A percentile compares a stretch with the other conserved stretches of the same genome.
Conservation (phyloP, 2,888 invertebrate species). For the Linnaemya vulpina region DNA sequence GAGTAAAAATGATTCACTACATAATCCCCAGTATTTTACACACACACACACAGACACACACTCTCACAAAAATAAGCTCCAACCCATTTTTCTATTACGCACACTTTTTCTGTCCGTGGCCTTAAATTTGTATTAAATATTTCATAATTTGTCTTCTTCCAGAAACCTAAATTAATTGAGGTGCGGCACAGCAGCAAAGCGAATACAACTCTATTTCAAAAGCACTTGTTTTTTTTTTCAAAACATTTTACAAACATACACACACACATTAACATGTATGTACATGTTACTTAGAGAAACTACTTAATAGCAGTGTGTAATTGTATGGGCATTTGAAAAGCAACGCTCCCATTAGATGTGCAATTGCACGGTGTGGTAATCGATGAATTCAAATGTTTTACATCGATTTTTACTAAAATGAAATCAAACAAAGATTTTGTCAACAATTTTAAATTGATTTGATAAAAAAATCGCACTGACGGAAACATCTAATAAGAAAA, state of each 20-base stretch:
- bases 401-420: background rate
- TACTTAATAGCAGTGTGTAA: background rate
- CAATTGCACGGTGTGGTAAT: background rate
- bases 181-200: constrained; percentile 24
- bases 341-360: background rate
- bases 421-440: background rate
- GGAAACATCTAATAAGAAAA: background rate
- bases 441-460: background rate
- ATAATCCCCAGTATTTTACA: too few relatives aligned
- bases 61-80: background rate
- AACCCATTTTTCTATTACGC: background rate
- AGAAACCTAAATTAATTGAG: constrained; percentile 44
- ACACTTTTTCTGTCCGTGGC: background rate
- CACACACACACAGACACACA: too few relatives aligned
- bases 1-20: background rate
- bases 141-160: constrained; percentile 24
- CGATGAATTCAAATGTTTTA: background rate
- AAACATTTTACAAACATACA: too few relatives aligned
- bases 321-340: background rate
- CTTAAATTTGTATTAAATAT: constrained; percentile 16
- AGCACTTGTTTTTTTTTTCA: constrained; percentile 7
- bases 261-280: too few relatives aligned
- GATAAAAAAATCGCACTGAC: background rate
- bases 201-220: background rate
- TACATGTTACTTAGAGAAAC: background rate